Percentiles rank a stretch among this genome's conserved stretches.
These are phyloP conservation scores for Alcedo atthis DNA, from an alignment of 2,797 vertebrate species.

Conservation along the genomic window DNA sequence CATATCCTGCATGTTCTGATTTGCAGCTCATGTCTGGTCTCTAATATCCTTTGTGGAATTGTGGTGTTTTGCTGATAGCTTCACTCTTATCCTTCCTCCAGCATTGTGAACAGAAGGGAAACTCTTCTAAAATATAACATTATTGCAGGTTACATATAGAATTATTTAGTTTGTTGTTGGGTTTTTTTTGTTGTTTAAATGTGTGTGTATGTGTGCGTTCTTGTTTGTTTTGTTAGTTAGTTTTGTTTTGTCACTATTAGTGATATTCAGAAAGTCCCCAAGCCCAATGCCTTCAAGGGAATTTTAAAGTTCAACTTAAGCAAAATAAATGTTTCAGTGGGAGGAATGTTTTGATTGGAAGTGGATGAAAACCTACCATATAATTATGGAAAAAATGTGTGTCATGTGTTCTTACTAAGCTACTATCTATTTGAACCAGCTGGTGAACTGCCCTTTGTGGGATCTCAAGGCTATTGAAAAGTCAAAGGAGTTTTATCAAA, in stretches of 20 bases:
- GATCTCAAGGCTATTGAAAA: not conserved
- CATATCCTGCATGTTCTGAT: not conserved
- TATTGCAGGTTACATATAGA: not conserved
- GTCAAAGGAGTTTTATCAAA: not conserved
- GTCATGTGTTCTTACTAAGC: not conserved
- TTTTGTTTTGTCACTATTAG: not conserved
- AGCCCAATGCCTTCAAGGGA: not conserved
- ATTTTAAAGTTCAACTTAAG: not conserved
- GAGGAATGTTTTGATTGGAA: not conserved
- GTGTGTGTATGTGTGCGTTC: not conserved
- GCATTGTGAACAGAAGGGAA: not conserved
- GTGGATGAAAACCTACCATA: not conserved
- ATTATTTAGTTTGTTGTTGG: not conserved
- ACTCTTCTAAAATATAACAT: not conserved
- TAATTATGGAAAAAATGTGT: not conserved
- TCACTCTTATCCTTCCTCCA: not conserved
- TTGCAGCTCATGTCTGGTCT: not conserved
- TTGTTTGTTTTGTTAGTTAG: not conserved
- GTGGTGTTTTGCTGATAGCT: not conserved
- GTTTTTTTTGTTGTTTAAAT: not conserved
- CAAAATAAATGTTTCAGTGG: not conserved
- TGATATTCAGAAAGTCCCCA: not conserved
- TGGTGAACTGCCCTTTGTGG: not conserved
- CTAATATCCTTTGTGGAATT: not conserved
- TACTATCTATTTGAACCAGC: not conserved